Conservation (phyloP, 2,113 vertebrate species). For the Ranitomeya variabilis region DNA sequence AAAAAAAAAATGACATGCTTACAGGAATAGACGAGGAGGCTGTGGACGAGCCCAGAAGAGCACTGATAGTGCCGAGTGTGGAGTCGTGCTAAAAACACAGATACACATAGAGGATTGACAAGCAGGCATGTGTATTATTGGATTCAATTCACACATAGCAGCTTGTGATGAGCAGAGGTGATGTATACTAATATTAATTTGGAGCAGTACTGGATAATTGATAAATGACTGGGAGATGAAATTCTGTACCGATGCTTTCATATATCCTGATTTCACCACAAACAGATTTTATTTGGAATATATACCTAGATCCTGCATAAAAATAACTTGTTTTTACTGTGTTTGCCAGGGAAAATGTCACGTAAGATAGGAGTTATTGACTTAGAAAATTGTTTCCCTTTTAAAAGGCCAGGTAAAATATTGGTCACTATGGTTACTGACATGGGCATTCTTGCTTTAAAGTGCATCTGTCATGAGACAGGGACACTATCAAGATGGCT, state of each 20-base stretch:
- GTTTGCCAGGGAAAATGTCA: neutral
- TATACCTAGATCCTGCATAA: neutral
- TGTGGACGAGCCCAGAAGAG: neutral
- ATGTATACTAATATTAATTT: neutral
- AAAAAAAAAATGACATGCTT: conserved; percentile 20
- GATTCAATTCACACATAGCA: neutral
- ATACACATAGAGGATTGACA: neutral
- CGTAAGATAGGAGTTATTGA: neutral
- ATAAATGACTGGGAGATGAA: neutral
- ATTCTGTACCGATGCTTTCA: neutral
- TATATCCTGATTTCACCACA: neutral
- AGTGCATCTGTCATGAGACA: neutral
- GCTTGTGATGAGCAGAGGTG: neutral
- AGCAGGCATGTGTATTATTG: neutral
- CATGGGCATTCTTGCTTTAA: neutral
- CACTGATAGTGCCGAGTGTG: neutral
- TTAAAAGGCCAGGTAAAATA: conserved; percentile 5
- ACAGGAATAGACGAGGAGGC: conserved; percentile 23
- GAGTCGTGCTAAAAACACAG: neutral
- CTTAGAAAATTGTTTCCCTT: conserved; percentile 19
- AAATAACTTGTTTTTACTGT: neutral
- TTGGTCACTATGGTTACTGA: neutral
- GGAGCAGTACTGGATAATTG: neutral
- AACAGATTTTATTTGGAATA: neutral
- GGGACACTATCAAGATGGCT: neutral